Percentiles rank a stretch among this genome's conserved stretches.
These are phyloP conservation scores for Laterallus jamaicensis DNA, from an alignment of 2,113 vertebrate genomes.

Conservation along the genomic window DNA sequence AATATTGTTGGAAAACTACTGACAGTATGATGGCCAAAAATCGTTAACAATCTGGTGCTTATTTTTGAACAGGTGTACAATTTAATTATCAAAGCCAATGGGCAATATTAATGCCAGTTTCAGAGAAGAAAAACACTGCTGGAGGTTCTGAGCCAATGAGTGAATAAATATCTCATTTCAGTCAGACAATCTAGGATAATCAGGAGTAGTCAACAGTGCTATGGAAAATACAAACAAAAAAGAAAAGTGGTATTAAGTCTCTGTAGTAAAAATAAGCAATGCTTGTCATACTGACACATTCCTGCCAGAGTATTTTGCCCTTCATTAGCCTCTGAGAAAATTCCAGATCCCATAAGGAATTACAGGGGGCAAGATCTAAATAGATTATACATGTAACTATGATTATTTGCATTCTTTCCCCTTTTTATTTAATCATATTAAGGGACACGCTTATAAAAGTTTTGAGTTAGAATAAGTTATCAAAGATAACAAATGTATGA, in stretches of 20 bases:
- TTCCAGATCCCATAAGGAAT: slow-evolving; percentile 15
- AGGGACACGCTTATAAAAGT: not conserved
- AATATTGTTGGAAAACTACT: slow-evolving; percentile 59
- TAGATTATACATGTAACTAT: not conserved
- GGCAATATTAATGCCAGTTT: slow-evolving; percentile 58
- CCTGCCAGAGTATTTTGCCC: not conserved
- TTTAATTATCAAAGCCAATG: slow-evolving; percentile 70
- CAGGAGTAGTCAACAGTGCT: slow-evolving; percentile 14
- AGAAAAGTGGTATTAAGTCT: not conserved
- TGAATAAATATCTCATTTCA: slow-evolving; percentile 52
- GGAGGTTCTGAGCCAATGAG: slow-evolving; percentile 34
- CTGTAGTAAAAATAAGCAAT: not conserved
- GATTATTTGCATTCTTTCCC: not conserved
- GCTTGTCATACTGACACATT: not conserved
- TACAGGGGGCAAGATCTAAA: not conserved
- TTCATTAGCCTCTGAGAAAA: slow-evolving; percentile 35
- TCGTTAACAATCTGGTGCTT: slow-evolving; percentile 74
- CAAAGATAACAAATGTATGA: not conserved
- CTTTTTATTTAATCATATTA: not conserved
- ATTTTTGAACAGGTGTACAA: slow-evolving; percentile 71
- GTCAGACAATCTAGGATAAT: slow-evolving; percentile 40
- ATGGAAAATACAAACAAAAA: slow-evolving; percentile 13
- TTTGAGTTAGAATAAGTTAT: not conserved
- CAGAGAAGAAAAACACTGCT: slow-evolving; percentile 30
- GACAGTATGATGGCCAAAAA: slow-evolving; percentile 40